Percentiles rank a stretch among this genome's conserved stretches.
phyloP scores from a whole-genome alignment of 53 echinoderm and acorn worm species.

The Hippasteria phrygiana region DNA sequence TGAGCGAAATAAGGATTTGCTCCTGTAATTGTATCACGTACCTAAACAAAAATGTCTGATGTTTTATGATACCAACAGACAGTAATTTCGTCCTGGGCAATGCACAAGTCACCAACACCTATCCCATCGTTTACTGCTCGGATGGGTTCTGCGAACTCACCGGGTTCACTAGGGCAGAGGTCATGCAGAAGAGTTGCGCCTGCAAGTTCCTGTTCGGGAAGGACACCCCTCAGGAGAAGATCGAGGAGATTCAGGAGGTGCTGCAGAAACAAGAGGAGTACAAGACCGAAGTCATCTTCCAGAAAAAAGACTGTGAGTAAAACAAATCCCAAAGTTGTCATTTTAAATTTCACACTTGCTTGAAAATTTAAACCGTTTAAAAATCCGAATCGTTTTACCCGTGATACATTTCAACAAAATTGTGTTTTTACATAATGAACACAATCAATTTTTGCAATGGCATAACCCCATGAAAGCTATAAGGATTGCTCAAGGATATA shows the following conservation, averaged over 20 bases:
- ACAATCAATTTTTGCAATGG: no score
- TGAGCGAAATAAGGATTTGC: no score
- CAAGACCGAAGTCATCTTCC: slow-evolving; percentile 93
- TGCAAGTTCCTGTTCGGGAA: slow-evolving; percentile 96
- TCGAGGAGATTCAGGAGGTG: slow-evolving; percentile 84
- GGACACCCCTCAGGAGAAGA: slow-evolving; percentile 86
- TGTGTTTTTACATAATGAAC: no score
- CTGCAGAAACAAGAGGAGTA: slow-evolving; percentile 88
- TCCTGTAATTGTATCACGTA: background rate
- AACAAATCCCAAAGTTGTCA: no score
- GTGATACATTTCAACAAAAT: no score
- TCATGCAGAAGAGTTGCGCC: slow-evolving; percentile 97
- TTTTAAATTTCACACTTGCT: no score
- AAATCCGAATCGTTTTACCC: no score
- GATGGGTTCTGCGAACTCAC: slow-evolving; percentile 99
- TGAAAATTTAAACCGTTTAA: no score
- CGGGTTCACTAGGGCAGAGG: slow-evolving; percentile 90
- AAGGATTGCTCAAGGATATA: no score
- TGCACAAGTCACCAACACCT: slow-evolving; percentile 88
- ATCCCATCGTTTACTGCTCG: slow-evolving; percentile 96
- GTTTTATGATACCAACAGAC: slow-evolving; percentile 64
- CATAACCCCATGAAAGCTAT: no score
- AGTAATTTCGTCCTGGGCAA: slow-evolving; percentile 99
- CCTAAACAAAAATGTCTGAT: background rate
- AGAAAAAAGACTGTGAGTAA: slow-evolving; percentile 93